Percentiles rank a stretch among this genome's conserved stretches.
Evolutionary conservation across 2,797 vertebrate species (phyloP).

Genomic region (Dendrocincla fuliginosa): DNA sequence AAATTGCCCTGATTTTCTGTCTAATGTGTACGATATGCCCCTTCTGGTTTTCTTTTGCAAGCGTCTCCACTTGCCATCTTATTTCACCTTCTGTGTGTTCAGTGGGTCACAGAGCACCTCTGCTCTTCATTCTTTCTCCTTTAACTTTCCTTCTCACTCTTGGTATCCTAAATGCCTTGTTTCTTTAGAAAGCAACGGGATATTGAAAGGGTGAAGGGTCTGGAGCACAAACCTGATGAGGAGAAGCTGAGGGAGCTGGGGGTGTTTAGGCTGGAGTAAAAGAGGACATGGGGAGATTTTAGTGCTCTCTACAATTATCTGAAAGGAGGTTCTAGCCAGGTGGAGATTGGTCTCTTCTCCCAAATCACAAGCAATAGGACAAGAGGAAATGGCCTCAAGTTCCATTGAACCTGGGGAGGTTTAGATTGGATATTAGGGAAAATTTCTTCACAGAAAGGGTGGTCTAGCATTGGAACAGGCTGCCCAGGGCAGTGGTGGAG

Average conservation of each 20-base stretch:
- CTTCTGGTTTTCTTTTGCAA: background rate
- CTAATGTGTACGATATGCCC: background rate
- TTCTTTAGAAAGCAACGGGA: background rate
- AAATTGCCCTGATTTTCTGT: background rate
- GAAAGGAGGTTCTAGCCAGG: background rate
- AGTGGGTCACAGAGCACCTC: background rate
- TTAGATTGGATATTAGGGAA: background rate
- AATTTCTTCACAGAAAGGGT: background rate
- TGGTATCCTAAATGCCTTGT: rapidly evolving
- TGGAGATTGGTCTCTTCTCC: background rate
- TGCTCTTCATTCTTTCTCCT: background rate
- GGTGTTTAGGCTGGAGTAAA: background rate
- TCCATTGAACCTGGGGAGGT: background rate
- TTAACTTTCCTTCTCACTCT: background rate
- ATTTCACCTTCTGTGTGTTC: background rate
- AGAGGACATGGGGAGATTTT: background rate
- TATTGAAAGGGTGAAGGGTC: background rate
- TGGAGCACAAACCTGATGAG: background rate
- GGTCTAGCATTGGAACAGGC: too few relatives aligned
- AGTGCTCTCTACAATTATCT: background rate
- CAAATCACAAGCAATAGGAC: background rate
- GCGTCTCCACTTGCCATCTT: background rate
- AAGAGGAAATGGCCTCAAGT: background rate
- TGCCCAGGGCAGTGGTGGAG: background rate
- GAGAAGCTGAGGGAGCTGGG: background rate